Conservation (phyloP, 2,113 vertebrate genomes). For the Cariama cristata region DNA sequence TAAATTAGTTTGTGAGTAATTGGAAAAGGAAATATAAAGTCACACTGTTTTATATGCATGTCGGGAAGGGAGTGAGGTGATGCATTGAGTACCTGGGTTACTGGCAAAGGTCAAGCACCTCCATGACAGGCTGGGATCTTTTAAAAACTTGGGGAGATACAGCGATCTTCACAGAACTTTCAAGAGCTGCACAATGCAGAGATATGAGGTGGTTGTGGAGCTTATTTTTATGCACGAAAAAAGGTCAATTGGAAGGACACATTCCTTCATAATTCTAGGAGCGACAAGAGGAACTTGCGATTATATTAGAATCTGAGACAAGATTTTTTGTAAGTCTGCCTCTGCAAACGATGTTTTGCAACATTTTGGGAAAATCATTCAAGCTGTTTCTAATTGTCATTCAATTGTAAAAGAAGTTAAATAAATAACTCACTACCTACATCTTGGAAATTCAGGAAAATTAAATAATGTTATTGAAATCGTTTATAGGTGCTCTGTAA, state of each 20-base stretch:
- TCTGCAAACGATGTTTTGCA: background rate
- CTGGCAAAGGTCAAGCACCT: background rate
- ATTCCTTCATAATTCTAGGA: background rate
- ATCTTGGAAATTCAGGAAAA: background rate
- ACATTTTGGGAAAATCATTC: background rate
- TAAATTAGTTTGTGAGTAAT: conserved; percentile 62
- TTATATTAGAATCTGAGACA: background rate
- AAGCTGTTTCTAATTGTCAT: background rate
- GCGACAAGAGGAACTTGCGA: background rate
- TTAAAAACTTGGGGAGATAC: background rate
- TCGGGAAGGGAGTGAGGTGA: background rate
- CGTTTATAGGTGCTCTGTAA: rapidly evolving
- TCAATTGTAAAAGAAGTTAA: background rate
- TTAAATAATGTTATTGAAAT: conserved; percentile 26
- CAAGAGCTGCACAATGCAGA: background rate
- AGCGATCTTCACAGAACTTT: background rate
- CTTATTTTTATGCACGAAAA: background rate
- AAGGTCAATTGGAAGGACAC: background rate
- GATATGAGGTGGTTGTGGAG: background rate
- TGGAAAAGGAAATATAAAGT: conserved; percentile 70
- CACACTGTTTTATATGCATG: conserved; percentile 27
- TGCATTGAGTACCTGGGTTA: background rate
- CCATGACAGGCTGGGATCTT: background rate
- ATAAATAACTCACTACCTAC: background rate
- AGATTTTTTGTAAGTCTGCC: background rate